Conservation (phyloP, 2,888 invertebrate species). For the Parasteatoda lunata region DNA sequence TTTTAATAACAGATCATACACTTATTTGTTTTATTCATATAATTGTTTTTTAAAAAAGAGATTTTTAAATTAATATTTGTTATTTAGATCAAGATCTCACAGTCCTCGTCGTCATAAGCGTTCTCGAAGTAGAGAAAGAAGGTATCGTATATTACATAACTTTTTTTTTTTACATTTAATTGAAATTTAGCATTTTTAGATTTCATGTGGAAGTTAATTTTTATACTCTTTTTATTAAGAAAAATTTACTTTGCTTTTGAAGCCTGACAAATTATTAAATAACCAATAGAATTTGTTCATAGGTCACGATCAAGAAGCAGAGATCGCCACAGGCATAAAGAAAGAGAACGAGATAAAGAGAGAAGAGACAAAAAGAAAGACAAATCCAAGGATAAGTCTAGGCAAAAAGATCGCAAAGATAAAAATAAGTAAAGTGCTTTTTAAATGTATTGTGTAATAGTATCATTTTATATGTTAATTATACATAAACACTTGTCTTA, state of each 20-base stretch:
- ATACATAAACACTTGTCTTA: too few relatives aligned
- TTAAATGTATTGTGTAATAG: background rate
- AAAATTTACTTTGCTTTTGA: too few relatives aligned
- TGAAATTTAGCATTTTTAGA: background rate
- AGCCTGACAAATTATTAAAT: too few relatives aligned
- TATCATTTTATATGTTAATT: too few relatives aligned
- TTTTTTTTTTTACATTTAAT: background rate
- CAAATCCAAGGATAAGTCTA: conserved; percentile 46
- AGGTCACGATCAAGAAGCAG: conserved; percentile 61
- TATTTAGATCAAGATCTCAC: conserved; percentile 53
- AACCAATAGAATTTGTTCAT: background rate
- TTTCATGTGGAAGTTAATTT: too few relatives aligned
- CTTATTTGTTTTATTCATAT: too few relatives aligned
- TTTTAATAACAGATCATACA: too few relatives aligned
- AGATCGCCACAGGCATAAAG: conserved; percentile 56
- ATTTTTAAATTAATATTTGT: background rate
- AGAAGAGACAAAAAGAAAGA: conserved; percentile 43
- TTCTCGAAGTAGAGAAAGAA: conserved; percentile 62
- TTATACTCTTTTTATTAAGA: too few relatives aligned
- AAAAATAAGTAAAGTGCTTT: conserved; percentile 25
- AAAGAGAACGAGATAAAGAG: conserved; percentile 52
- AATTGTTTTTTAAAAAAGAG: background rate
- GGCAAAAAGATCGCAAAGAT: conserved; percentile 49
- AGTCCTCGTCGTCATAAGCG: conserved; percentile 59
- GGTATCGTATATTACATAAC: conserved; percentile 27